Evolutionary conservation across 2,888 invertebrate species (phyloP).

Genomic region (Eupithecia pulchellata): DNA sequence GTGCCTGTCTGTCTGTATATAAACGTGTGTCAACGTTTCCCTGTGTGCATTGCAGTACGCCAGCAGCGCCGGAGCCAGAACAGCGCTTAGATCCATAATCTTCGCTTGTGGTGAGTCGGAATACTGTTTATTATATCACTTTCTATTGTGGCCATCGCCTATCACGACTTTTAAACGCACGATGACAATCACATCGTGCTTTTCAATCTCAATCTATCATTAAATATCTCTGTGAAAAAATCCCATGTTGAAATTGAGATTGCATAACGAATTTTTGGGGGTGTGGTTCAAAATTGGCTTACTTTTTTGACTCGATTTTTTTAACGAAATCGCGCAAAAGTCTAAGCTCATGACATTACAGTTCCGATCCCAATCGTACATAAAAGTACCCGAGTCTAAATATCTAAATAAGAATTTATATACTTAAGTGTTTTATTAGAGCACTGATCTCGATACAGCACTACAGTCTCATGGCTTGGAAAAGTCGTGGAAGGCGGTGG

Average conservation of each 20-base stretch:
- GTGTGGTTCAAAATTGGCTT: not conserved
- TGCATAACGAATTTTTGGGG: not conserved
- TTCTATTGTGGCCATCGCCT: not conserved
- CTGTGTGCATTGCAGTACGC: conserved; percentile 92
- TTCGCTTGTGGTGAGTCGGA: conserved; percentile 68
- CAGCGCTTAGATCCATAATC: conserved; percentile 89
- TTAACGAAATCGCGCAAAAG: not conserved
- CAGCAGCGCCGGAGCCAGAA: conserved; percentile 95
- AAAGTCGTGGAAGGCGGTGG: not conserved
- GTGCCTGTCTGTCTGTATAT: conserved; percentile 55
- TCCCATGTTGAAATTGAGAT: not conserved
- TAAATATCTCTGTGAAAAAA: not conserved
- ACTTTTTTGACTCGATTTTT: not conserved
- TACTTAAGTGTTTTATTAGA: not conserved
- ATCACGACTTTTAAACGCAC: not conserved
- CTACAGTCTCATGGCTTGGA: not conserved
- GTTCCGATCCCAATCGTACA: not conserved
- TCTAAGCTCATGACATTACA: not conserved
- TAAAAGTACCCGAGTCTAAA: not conserved
- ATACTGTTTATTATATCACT: not conserved
- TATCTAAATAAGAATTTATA: not conserved
- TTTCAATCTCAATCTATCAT: too few relatives aligned
- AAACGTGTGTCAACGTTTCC: conserved; percentile 65
- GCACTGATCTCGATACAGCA: not conserved
- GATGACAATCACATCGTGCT: not conserved